Percentiles rank a stretch among this genome's conserved stretches.
phyloP scores from a whole-genome alignment of 2,797 vertebrate genomes.

The Enteromius mattozi region DNA sequence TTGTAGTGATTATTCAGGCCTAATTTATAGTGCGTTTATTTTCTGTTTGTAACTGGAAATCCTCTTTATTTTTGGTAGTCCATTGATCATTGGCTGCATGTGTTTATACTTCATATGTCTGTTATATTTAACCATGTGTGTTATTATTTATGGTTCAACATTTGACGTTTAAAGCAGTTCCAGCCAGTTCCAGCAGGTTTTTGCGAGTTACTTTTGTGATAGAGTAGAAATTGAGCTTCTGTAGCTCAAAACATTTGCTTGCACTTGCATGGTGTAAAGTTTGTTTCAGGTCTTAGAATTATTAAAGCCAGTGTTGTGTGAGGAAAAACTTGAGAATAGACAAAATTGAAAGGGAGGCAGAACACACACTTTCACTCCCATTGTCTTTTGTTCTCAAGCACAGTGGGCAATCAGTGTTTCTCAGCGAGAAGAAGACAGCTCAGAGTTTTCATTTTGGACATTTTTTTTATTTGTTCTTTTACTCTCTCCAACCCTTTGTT shows the following conservation, averaged over 20 bases:
- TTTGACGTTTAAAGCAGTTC: background rate
- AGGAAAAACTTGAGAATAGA: background rate
- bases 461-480: slow-evolving; percentile 36
- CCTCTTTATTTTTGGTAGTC: background rate
- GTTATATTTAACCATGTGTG: background rate
- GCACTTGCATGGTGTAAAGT: background rate
- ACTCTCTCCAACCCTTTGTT: slow-evolving; percentile 26
- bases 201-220: background rate
- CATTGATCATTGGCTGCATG: background rate
- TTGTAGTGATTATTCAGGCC: background rate
- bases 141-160: background rate
- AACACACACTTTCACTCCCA: slow-evolving; percentile 46
- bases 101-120: background rate
- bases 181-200: background rate
- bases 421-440: slow-evolving; percentile 35
- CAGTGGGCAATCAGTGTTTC: slow-evolving; percentile 47
- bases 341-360: slow-evolving; percentile 37
- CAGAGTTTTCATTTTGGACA: slow-evolving; percentile 29
- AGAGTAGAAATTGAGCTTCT: background rate
- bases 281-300: background rate
- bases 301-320: background rate
- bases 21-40: background rate
- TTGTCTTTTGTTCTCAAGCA: slow-evolving; percentile 32
- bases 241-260: background rate
- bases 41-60: background rate